These are phyloP conservation scores for Lonchura striata DNA, from an alignment of 2,113 vertebrate species.

Conservation along the genomic window DNA sequence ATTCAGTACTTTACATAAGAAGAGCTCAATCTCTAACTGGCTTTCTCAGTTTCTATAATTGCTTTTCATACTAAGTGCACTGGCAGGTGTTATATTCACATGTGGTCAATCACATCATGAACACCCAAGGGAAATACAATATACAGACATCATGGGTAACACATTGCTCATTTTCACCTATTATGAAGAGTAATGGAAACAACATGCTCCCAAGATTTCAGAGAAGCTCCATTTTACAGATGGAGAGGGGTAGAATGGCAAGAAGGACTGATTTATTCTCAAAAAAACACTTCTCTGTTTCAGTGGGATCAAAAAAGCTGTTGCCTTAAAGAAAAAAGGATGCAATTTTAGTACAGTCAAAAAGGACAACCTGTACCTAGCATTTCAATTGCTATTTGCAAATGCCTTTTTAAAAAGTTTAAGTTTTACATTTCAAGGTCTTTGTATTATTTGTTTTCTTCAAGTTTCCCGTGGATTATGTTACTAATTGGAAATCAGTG, in stretches of 20 bases:
- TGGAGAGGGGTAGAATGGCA: background rate
- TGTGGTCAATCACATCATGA: background rate
- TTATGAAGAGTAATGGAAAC: background rate
- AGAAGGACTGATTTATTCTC: background rate
- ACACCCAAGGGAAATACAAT: background rate
- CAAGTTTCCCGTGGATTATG: slow-evolving; percentile 18
- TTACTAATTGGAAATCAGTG: slow-evolving; percentile 68
- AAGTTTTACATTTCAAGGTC: slow-evolving; percentile 69
- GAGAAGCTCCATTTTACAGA: background rate
- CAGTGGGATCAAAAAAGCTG: background rate
- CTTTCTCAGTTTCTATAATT: background rate
- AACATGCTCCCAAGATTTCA: background rate
- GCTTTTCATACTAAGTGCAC: background rate
- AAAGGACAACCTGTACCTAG: background rate
- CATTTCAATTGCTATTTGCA: background rate
- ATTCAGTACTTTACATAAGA: background rate
- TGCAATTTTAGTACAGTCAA: background rate
- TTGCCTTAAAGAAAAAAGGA: background rate
- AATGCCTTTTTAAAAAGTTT: slow-evolving; percentile 21
- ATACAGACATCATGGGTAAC: background rate
- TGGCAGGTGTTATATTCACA: background rate
- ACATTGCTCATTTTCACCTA: slow-evolving; percentile 1
- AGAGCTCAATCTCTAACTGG: background rate
- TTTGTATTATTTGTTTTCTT: background rate
- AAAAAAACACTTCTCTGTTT: background rate